Evolutionary conservation across 2,113 vertebrate genomes (phyloP), one percentile per base, ranked within the genome.

Genomic region (Pterocles gutturalis): DNA sequence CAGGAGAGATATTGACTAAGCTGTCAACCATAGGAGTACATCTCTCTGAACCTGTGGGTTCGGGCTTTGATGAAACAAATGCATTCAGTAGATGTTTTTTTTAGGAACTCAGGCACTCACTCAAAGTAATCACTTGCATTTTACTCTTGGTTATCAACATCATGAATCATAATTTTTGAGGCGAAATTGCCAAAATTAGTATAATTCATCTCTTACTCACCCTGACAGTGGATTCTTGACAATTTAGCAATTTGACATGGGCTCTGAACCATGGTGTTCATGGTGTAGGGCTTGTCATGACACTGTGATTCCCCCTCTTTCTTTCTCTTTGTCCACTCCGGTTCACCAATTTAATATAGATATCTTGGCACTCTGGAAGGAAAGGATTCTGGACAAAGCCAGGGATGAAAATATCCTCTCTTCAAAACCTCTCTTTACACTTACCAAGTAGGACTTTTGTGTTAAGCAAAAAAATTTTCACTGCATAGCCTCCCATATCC

Each of bases 1-100:
- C 64, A 92, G 60, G 69, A 83, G 64, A 95, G 77, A 88, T 97
- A 96, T 95, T 95, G 96, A 96, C 89, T 89, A 76, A 97, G 85
- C 86, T 97, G 95, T 93, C 96, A 96, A 43, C 85, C 75, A 85
- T 17, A 86, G 66, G 53, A 93, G 90, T 82, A 72, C 82, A 92
- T 93, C 85, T 95, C 86, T 83, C 64, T 96, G 89, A 89, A 97
- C 48, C 77, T 92, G 64, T 87, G 78, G 72, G 78, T 83, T 77
- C 84, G 70, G 70, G 70, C 93, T 97, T 96, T 97, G 87, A 96
- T 88, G 57, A 90, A 96, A 75, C 31, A 87, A 96, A 91, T 89
- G 93, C 82, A 92, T 89, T 93, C 73, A 76, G 29, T 11, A 67
- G 77, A 81, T 0, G 1, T 58, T 96, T 96, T 96, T 89, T 78